These are phyloP conservation scores for Vanacampus margaritifer DNA, from an alignment of 2,113 vertebrate genomes.

Conservation along the genomic window DNA sequence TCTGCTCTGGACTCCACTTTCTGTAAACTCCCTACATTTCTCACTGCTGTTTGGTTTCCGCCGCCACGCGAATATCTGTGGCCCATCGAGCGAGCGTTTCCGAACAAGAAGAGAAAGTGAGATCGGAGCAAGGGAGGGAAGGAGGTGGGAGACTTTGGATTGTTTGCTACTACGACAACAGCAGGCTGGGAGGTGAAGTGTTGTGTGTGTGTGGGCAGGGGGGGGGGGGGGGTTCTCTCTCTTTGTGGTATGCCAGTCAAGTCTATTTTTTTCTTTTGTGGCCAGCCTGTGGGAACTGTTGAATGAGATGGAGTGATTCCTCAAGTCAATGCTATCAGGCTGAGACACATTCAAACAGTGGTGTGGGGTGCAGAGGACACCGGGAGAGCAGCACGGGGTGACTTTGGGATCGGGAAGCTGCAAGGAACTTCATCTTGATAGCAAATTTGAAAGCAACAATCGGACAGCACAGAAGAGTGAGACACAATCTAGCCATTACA, in stretches of 20 bases:
- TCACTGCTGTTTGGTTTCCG: conserved; percentile 55
- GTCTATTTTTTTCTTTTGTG: conserved; percentile 63
- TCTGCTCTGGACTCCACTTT: conserved; percentile 19
- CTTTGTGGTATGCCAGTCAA: conserved; percentile 46
- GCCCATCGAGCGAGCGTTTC: conserved; percentile 48
- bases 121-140: conserved; percentile 1
- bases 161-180: conserved; percentile 54
- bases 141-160: conserved; percentile 36
- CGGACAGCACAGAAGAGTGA: not conserved
- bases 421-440: conserved; percentile 46
- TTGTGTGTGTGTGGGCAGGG: too few relatives aligned
- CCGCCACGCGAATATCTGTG: conserved; percentile 46
- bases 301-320: conserved; percentile 69
- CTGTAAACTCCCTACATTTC: conserved; percentile 62
- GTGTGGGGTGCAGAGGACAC: conserved; percentile 20
- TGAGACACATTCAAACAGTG: conserved; percentile 77
- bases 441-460: conserved; percentile 15
- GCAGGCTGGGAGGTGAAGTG: conserved; percentile 47
- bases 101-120: conserved; percentile 26
- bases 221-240: too few relatives aligned
- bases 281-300: conserved; percentile 63
- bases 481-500: not conserved
- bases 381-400: not conserved
- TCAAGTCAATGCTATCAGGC: conserved; percentile 80
- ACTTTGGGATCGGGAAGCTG: conserved; percentile 69